Evolutionary conservation across 2,113 vertebrate genomes (phyloP), one percentile per base, ranked within the genome.

Genomic region (Piaya cayana): DNA sequence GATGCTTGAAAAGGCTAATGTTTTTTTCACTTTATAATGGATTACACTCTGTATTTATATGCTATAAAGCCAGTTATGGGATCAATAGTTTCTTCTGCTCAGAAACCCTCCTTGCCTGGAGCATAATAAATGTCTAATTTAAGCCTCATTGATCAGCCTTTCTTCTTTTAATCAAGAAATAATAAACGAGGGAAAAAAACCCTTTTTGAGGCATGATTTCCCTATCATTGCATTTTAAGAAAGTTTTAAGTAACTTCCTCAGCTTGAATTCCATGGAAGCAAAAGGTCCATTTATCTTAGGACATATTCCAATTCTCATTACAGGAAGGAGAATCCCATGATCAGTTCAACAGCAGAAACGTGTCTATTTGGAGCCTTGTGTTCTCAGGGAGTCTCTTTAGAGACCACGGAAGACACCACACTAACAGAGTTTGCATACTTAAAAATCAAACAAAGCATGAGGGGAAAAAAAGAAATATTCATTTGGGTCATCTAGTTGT

Each of bases 51-150:
- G 43, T 87, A 77, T 92, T 96, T 65, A 29, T 93, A 72, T 90
- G 94, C 89, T 96, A 93, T 96, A 97, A 93, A 96, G 45, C 78
- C 80, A 97, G 94, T 95, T 81, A 60, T 22, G 79, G 95, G 92
- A 97, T 98, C 98, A 93, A 98, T 98, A 97, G 78, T 84, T 96
- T 92, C 93, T 96, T 88, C 92, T 95, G 88, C 95, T 95, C 81
- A 78, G 95, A 96, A 97, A 97, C 87, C 83, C 86, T 94, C 77
- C 94, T 94, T 60, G 91, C 97, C 96, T 97, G 77, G 87, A 96
- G 95, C 91, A 86, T 93, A 96, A 96, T 45, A 76, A 75, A 95
- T 95, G 97, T 12, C 97, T 97, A 96, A 97, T 95, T 97, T 92
- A 92, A 78, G 78, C 96, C 37, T 93, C 87, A 85, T 95, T 93